Evolutionary conservation across 2,797 vertebrate species (phyloP).

Genomic region (Steatocranus sp.): DNA sequence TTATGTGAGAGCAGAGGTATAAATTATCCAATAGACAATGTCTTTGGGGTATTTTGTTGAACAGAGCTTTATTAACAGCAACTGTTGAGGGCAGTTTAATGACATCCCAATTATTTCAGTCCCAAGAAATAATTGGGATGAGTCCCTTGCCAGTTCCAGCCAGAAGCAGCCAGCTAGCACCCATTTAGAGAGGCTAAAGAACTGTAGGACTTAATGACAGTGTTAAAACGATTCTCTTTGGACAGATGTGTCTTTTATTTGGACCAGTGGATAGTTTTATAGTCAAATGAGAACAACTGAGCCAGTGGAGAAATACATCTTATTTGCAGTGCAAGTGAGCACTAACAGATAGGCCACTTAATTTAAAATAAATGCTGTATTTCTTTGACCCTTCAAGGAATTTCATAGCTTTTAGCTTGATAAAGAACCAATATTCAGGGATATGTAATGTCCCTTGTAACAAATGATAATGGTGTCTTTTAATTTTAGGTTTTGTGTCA

Average conservation of each 20-base stretch:
- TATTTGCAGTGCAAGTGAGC: neutral
- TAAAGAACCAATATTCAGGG: neutral
- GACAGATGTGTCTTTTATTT: slow-evolving; percentile 58
- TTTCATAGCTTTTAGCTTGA: neutral
- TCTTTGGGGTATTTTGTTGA: slow-evolving; percentile 61
- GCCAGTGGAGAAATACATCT: slow-evolving; percentile 6
- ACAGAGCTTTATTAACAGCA: slow-evolving; percentile 65
- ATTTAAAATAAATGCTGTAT: neutral
- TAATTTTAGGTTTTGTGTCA: neutral
- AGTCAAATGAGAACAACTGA: slow-evolving; percentile 29
- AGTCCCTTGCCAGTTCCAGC: slow-evolving; percentile 43
- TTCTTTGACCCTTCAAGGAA: neutral
- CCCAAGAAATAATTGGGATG: slow-evolving; percentile 24
- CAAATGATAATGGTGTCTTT: neutral
- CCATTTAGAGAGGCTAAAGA: slow-evolving; percentile 54
- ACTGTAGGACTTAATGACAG: slow-evolving; percentile 56
- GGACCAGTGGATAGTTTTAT: slow-evolving; percentile 51
- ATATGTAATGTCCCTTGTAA: neutral
- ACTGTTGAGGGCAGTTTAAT: slow-evolving; percentile 64
- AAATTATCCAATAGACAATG: slow-evolving; percentile 66
- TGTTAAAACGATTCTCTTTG: slow-evolving; percentile 50
- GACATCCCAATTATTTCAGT: slow-evolving; percentile 67
- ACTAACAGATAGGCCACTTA: neutral
- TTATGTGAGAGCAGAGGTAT: slow-evolving; percentile 65
- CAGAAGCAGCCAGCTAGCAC: slow-evolving; percentile 43